These are phyloP conservation scores for Cordilura impudica DNA, from an alignment of 2,888 invertebrate genomes.

Conservation along the genomic window DNA sequence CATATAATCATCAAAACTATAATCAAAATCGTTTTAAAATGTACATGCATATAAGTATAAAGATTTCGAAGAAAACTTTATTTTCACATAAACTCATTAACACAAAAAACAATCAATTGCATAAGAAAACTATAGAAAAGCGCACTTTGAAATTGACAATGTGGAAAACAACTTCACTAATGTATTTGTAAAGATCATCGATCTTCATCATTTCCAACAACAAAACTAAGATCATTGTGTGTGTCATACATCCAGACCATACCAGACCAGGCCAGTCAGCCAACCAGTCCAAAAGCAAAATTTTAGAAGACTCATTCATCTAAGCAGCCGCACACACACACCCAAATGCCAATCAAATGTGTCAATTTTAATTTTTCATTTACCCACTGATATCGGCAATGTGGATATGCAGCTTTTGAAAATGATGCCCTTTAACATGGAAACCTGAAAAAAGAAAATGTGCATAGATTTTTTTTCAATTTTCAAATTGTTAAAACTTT, in stretches of 20 bases:
- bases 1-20: constrained; percentile 6
- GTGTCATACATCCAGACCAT: constrained; percentile 45
- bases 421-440: not conserved
- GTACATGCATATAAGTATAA: not conserved
- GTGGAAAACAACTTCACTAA: constrained; percentile 22
- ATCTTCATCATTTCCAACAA: constrained; percentile 61
- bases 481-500: not conserved
- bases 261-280: constrained; percentile 1
- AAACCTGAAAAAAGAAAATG: not conserved
- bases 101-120: constrained; percentile 6
- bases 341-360: constrained; percentile 65
- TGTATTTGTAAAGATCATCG: constrained; percentile 45
- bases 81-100: not conserved
- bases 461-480: constrained; percentile 1
- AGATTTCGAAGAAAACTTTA: not conserved
- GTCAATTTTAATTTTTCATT: constrained; percentile 62
- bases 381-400: constrained; percentile 24
- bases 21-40: not conserved
- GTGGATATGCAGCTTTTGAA: not conserved
- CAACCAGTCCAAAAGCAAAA: constrained; percentile 33
- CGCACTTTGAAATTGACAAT: not conserved
- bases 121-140: constrained; percentile 9
- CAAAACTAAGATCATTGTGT: constrained; percentile 35
- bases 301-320: constrained; percentile 24
- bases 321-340: constrained; percentile 36